Evolutionary conservation across 1,140 invertebrate species (phyloP).

Genomic region (Linepithema humile): DNA sequence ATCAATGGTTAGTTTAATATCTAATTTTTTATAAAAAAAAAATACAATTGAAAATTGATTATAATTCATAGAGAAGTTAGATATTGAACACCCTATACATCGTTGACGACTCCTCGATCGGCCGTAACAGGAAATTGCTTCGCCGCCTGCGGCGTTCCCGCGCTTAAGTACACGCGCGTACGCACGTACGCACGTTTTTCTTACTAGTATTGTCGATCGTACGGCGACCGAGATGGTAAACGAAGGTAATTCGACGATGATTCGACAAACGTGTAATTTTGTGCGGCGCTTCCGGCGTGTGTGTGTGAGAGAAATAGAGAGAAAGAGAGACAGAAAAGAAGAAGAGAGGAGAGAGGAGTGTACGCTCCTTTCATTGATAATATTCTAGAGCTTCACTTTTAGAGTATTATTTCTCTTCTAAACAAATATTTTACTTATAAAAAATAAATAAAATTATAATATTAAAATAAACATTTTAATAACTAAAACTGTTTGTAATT

Average conservation of each 20-base stretch:
- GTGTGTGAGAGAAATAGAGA: no score
- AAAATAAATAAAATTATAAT: conserved; percentile 9
- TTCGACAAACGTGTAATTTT: conserved; percentile 40
- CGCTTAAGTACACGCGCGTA: conserved; percentile 35
- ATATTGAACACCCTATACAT: not conserved
- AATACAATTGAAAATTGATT: not conserved
- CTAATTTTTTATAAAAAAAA: not conserved
- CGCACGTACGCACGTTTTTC: conserved; percentile 41
- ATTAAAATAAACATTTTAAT: no score
- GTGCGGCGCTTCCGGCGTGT: not conserved
- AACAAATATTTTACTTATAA: not conserved
- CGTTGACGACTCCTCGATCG: conserved; percentile 25
- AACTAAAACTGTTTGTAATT: no score
- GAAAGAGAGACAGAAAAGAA: no score
- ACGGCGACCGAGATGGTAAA: conserved; percentile 21
- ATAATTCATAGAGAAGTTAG: not conserved
- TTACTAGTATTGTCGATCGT: conserved; percentile 37
- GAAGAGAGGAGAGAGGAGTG: no score
- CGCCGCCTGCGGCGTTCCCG: conserved; percentile 14
- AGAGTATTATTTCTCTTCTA: not conserved
- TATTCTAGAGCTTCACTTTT: no score
- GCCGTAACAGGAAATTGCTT: conserved; percentile 56
- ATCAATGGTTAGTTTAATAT: no score
- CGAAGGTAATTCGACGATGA: conserved; percentile 56
- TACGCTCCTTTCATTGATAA: not conserved